These are phyloP conservation scores for Drosophila austrosaltans DNA, from an alignment of 2,888 invertebrate genomes.

Conservation along the genomic window DNA sequence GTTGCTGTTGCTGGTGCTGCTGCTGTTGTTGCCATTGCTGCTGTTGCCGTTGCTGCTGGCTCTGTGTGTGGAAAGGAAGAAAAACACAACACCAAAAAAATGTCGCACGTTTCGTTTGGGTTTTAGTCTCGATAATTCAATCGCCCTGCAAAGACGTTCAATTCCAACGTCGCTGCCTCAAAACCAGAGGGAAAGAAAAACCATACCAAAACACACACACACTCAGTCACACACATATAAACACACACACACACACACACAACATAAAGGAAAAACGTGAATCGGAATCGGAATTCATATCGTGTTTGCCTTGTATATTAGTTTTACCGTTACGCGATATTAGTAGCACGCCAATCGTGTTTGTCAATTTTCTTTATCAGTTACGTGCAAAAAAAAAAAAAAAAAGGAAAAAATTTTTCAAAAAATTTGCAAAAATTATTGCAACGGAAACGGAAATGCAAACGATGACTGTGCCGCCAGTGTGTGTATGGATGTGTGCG, in stretches of 20 bases:
- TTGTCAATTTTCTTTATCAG: constrained; percentile 5
- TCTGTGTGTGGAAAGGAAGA: constrained; percentile 59
- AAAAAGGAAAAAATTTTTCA: constrained; percentile 14
- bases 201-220: neutral
- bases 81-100: constrained; percentile 70
- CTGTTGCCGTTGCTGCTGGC: constrained; percentile 50
- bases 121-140: constrained; percentile 80
- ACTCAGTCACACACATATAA: neutral
- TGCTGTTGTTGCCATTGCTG: constrained; percentile 28
- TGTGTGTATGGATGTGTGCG: constrained; percentile 19
- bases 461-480: constrained; percentile 31
- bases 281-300: constrained; percentile 6
- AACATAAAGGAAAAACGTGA: constrained; percentile 2
- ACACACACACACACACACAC: neutral
- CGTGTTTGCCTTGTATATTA: constrained; percentile 8
- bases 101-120: constrained; percentile 77
- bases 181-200: constrained; percentile 15
- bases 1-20: constrained; percentile 24
- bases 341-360: constrained; percentile 7
- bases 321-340: constrained; percentile 18
- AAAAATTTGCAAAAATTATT: neutral
- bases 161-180: constrained; percentile 50
- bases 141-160: constrained; percentile 79
- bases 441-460: constrained; percentile 34
- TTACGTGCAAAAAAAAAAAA: constrained; percentile 16